Percentiles rank a stretch among this genome's conserved stretches.
Conservation (phyloP, 2,797 vertebrate genomes). For the Oophaga sylvatica region DNA sequence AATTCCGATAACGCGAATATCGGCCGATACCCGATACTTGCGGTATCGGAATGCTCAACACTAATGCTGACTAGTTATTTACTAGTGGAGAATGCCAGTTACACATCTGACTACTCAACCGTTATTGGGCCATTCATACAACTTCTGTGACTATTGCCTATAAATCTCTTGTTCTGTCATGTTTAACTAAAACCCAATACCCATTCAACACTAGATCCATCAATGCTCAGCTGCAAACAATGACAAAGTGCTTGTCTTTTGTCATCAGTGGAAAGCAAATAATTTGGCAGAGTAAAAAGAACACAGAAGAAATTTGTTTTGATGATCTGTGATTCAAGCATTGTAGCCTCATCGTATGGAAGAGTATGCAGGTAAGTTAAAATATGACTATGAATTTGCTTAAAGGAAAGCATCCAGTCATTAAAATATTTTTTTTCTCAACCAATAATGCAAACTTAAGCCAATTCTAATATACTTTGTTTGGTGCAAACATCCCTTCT, state of each 20-base stretch:
- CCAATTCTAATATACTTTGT: too few species aligned
- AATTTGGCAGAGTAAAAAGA: conserved; percentile 64
- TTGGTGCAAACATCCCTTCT: too few species aligned
- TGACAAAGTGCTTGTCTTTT: conserved; percentile 87
- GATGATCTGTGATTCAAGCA: conserved; percentile 25
- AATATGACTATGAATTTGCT: background rate
- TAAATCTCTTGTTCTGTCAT: conserved; percentile 85
- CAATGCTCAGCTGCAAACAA: conserved; percentile 88
- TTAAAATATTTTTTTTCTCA: too few species aligned
- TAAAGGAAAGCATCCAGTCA: too few species aligned
- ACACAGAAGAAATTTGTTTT: conserved; percentile 57
- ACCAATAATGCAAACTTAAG: too few species aligned
- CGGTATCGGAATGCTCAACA: too few species aligned
- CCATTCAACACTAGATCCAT: conserved; percentile 93
- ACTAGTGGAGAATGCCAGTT: conserved; percentile 67
- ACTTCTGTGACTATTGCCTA: conserved; percentile 80
- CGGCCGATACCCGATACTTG: too few species aligned
- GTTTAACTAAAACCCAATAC: conserved; percentile 92
- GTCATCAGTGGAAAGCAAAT: conserved; percentile 70
- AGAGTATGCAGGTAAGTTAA: background rate
- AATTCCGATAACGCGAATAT: too few species aligned
- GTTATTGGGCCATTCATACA: conserved; percentile 82
- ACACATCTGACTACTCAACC: conserved; percentile 72
- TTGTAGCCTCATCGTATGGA: background rate
- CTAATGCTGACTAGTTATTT: conserved; percentile 68